Evolutionary conservation across 2,797 vertebrate genomes (phyloP), one percentile per base, ranked within the genome.

Genomic region (Pitangus sulphuratus): DNA sequence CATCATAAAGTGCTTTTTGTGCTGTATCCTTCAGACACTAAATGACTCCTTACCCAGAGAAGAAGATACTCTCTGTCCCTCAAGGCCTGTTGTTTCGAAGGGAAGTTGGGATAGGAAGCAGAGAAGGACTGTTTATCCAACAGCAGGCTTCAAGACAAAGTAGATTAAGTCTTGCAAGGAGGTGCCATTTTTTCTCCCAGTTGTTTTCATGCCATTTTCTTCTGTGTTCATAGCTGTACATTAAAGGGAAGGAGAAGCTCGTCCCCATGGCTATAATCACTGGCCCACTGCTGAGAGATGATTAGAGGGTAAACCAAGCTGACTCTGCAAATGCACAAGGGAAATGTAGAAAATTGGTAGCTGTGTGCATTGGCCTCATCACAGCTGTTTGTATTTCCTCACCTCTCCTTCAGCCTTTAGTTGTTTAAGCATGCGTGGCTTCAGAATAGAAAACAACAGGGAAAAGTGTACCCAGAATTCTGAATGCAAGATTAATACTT

Each of bases 221-320:
- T 90, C 87, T 87, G 72, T 33, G 82, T 95, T 89, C 80, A 81
- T 82, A 58, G 76, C 50, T 88, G 44, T 69, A 44, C 80, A 80
- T 84, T 76, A 94, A 94, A 90, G 68, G n/a, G 47, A 91, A 86
- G 20, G 51, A 91, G 64, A 60, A 81, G 54, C 31, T 65, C 24
- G 11, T 90, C 79, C 82, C 69, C 45, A 21, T 72, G 80, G 79
- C 51, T 96, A 66, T 86, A 93, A 91, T 95, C 84, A 90, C 62
- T 60, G 74, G 40, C 25, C 39, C 40, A 84, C 77, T 58, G 70
- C 87, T 95, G 76, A 72, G 76, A 91, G 56, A 74, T 64, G 40
- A 95, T 96, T 92, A 93, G 70, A 88, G 58, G 48, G 62, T 65
- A 91, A 87, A n/a, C 57, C 81, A 77, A 89, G 53, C 39, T 74